Percentiles rank a stretch among this genome's conserved stretches.
phyloP scores from a whole-genome alignment of 2,797 vertebrate genomes.

The Aldrovandia affinis region DNA sequence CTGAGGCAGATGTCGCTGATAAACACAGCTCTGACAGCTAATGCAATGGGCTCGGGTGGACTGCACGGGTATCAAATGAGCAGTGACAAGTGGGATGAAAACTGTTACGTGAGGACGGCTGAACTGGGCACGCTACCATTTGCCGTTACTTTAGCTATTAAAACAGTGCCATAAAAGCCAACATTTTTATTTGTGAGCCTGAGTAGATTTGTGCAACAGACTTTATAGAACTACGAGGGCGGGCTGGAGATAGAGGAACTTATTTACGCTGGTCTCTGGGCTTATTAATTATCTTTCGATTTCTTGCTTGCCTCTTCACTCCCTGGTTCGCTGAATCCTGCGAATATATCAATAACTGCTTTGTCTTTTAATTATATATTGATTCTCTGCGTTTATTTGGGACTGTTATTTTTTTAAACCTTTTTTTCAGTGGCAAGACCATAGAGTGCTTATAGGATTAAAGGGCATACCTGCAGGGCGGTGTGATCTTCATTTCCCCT shows the following conservation, averaged over 20 bases:
- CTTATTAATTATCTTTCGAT: slow-evolving; percentile 67
- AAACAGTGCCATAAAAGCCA: background rate
- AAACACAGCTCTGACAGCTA: background rate
- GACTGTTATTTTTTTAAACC: slow-evolving; percentile 39
- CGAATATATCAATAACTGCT: slow-evolving; percentile 68
- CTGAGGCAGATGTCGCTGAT: slow-evolving; percentile 47
- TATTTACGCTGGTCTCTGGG: slow-evolving; percentile 38
- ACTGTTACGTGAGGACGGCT: background rate
- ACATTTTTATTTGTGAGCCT: background rate
- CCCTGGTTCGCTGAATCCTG: slow-evolving; percentile 57
- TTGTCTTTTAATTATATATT: slow-evolving; percentile 76
- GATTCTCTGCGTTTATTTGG: slow-evolving; percentile 60
- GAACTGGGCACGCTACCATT: too few relatives aligned
- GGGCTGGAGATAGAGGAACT: slow-evolving; percentile 6
- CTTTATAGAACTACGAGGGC: background rate
- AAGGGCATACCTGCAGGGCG: slow-evolving; percentile 31
- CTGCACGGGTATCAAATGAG: background rate
- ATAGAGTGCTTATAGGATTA: slow-evolving; percentile 1
- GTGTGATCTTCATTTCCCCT: slow-evolving; percentile 49
- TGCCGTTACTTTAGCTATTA: background rate
- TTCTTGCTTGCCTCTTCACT: slow-evolving; percentile 56
- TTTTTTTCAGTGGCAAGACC: slow-evolving; percentile 31
- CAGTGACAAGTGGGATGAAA: background rate
- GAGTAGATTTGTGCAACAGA: background rate
- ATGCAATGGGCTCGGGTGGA: background rate